phyloP scores from a whole-genome alignment of 2,113 vertebrate genomes.

The Mustela lutreola region DNA sequence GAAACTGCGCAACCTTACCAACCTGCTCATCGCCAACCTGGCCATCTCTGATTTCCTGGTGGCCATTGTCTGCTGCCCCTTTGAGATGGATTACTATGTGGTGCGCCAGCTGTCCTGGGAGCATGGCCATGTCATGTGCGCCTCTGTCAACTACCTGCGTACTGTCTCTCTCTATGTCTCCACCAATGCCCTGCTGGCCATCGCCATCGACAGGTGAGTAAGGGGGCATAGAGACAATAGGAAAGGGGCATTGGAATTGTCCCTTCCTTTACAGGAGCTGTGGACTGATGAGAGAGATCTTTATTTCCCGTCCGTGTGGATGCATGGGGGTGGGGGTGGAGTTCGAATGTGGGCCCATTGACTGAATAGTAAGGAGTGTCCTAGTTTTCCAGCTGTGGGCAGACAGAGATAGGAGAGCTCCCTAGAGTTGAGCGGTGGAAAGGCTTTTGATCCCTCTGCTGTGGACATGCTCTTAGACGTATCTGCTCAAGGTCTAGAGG shows the following conservation, averaged over 20 bases:
- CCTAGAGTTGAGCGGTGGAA: neutral
- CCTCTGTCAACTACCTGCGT: slow-evolving; percentile 95
- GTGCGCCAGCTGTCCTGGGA: slow-evolving; percentile 96
- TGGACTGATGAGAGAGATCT: neutral
- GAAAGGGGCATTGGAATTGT: neutral
- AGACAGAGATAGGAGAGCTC: neutral
- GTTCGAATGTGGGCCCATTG: neutral
- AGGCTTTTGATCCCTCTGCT: neutral
- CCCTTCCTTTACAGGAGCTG: neutral
- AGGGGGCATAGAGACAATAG: neutral
- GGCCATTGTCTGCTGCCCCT: slow-evolving; percentile 97
- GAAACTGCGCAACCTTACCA: slow-evolving; percentile 97
- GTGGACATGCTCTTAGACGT: neutral
- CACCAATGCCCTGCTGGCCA: slow-evolving; percentile 97
- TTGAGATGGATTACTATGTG: slow-evolving; percentile 98
- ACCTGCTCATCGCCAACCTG: slow-evolving; percentile 97
- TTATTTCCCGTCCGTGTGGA: neutral
- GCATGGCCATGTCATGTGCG: slow-evolving; percentile 94
- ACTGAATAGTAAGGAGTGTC: neutral
- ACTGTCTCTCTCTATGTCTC: slow-evolving; percentile 97
- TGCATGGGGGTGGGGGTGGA: fast-evolving
- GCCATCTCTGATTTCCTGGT: slow-evolving; percentile 98
- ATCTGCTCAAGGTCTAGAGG: neutral
- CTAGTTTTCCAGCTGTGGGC: neutral
- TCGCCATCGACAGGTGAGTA: slow-evolving; percentile 95